These are phyloP conservation scores for Ageneiosus marmoratus DNA, from an alignment of 2,113 vertebrate genomes.

Conservation along the genomic window DNA sequence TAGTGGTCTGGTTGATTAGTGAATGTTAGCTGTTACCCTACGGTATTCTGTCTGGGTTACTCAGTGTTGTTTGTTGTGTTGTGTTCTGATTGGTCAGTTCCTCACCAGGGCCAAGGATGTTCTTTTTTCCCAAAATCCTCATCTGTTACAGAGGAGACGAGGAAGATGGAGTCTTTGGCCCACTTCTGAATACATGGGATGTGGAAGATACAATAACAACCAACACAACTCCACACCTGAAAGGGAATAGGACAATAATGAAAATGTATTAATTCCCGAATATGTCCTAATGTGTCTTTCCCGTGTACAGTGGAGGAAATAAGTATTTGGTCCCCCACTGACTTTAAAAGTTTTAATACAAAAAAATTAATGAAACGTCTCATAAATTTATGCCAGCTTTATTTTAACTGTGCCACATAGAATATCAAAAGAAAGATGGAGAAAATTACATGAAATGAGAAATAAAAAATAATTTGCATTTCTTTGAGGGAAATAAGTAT, in stretches of 20 bases:
- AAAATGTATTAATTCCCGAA: not conserved
- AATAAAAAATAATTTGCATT: no score
- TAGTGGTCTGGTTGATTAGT: not conserved
- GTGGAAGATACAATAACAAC: constrained; percentile 96
- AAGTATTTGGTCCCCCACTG: no score
- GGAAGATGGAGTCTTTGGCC: constrained; percentile 91
- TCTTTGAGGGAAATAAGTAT: no score
- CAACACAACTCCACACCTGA: constrained; percentile 93
- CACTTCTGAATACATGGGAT: constrained; percentile 96
- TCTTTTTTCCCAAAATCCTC: constrained; percentile 90
- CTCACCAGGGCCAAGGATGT: constrained; percentile 95
- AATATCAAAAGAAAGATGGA: no score
- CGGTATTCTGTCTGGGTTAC: no score
- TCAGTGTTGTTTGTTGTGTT: no score
- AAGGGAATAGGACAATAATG: not conserved
- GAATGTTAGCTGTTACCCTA: not conserved
- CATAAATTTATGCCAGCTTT: no score
- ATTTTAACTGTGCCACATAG: no score
- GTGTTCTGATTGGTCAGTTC: not conserved
- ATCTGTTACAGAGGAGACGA: constrained; percentile 85
- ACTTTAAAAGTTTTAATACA: no score
- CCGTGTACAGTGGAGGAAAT: no score
- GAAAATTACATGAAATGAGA: no score
- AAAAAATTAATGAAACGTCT: no score
- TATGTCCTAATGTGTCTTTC: not conserved